A percentile compares a stretch with the other conserved stretches of the same genome.
Conservation (phyloP, 2,113 vertebrate species). For the Bos indicus region DNA sequence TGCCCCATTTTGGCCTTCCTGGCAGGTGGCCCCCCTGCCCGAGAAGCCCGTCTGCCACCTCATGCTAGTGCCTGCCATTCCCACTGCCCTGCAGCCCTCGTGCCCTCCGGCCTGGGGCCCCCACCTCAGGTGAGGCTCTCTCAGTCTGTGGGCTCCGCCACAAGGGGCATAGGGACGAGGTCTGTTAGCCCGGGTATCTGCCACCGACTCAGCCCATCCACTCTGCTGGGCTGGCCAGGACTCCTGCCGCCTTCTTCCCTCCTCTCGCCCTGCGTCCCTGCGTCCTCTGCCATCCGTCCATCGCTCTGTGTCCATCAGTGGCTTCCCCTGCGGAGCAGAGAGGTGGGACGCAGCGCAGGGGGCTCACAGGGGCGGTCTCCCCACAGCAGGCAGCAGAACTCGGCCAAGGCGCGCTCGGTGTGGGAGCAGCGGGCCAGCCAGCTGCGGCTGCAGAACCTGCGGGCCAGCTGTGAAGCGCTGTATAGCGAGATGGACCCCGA, state of each 20-base stretch:
- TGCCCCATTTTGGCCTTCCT: not conserved
- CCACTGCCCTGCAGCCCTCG: not conserved
- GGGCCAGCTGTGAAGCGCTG: conserved; percentile 91
- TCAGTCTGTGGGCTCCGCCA: fast-evolving
- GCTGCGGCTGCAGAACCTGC: conserved; percentile 92
- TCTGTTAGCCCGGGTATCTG: not conserved
- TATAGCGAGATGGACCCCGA: conserved; percentile 94
- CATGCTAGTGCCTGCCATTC: not conserved
- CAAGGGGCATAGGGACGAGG: not conserved
- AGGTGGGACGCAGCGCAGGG: not conserved
- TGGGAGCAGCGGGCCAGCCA: conserved; percentile 96
- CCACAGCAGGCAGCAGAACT: conserved; percentile 92
- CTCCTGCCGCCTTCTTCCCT: not conserved
- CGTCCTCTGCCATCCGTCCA: conserved; percentile 33
- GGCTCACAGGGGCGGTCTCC: conserved; percentile 24
- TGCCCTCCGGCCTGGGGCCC: not conserved
- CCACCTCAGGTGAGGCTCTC: no score
- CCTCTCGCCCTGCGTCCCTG: conserved; percentile 25
- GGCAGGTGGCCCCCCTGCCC: not conserved
- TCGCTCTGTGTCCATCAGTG: conserved; percentile 42
- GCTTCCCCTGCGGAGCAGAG: not conserved
- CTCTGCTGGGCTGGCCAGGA: not conserved
- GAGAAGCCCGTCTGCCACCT: not conserved
- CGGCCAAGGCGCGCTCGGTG: conserved; percentile 91
- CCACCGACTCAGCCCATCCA: not conserved